Conservation (phyloP, 2,797 vertebrate species). For the Gadopsis bispinosus region DNA sequence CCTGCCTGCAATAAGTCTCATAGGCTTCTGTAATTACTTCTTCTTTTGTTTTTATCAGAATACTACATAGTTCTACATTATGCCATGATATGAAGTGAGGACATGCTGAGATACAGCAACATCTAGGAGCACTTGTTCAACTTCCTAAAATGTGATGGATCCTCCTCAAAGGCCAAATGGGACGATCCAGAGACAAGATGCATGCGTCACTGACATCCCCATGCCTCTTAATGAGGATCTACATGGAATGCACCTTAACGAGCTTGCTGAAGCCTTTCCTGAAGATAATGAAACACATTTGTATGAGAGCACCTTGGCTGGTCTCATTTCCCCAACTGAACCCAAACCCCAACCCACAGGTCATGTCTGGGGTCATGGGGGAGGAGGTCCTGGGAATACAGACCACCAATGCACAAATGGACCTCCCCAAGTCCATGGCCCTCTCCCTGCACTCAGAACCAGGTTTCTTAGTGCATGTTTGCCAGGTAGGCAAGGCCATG, state of each 20-base stretch:
- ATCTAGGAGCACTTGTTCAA: not conserved
- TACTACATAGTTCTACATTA: not conserved
- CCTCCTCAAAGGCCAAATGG: not conserved
- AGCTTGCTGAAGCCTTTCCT: not conserved
- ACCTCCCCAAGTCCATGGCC: not conserved
- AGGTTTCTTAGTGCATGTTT: slow-evolving; percentile 25
- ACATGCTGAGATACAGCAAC: not conserved
- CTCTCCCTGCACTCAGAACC: slow-evolving; percentile 2
- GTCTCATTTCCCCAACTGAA: not conserved
- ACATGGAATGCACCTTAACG: not conserved
- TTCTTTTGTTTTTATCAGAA: not conserved
- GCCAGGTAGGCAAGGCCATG: not conserved
- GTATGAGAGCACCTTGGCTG: slow-evolving; percentile 10
- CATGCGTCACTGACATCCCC: not conserved
- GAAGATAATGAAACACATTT: not conserved
- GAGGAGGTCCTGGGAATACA: not conserved
- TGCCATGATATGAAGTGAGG: slow-evolving; percentile 34
- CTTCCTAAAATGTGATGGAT: slow-evolving; percentile 66
- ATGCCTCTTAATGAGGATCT: slow-evolving; percentile 30
- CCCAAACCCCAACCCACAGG: not conserved
- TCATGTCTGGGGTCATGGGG: not conserved
- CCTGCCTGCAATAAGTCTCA: not conserved
- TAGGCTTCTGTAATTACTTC: not conserved
- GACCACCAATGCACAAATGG: not conserved
- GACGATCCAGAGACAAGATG: slow-evolving; percentile 23